Conservation (phyloP, 2,888 invertebrate species). For the Pteria penguin region DNA sequence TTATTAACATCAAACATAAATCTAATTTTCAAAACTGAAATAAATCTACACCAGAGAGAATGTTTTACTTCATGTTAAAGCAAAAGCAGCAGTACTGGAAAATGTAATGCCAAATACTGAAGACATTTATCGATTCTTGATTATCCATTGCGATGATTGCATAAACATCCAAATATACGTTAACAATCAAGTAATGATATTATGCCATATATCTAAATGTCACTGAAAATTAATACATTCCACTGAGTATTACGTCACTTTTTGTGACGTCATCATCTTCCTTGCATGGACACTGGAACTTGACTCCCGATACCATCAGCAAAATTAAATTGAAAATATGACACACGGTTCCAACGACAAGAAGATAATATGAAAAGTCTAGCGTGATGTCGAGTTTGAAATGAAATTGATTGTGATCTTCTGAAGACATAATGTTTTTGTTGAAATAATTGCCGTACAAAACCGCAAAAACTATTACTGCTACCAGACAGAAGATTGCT, state of each 20-base stretch:
- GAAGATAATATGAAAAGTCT: not conserved
- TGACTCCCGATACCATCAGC: not conserved
- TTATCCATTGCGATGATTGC: too few relatives aligned
- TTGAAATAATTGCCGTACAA: not conserved
- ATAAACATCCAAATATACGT: too few relatives aligned
- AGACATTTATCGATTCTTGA: too few relatives aligned
- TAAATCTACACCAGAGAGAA: too few relatives aligned
- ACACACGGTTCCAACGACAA: not conserved
- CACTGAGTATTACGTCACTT: not conserved
- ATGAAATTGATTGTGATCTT: not conserved
- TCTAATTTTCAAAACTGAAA: too few relatives aligned
- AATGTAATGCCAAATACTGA: too few relatives aligned
- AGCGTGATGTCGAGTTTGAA: not conserved
- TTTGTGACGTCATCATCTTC: not conserved
- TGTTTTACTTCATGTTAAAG: too few relatives aligned
- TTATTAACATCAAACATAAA: too few relatives aligned
- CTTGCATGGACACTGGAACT: not conserved
- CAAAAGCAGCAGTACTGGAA: too few relatives aligned
- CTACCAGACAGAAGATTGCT: not conserved
- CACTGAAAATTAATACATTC: not conserved
- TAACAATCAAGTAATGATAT: too few relatives aligned
- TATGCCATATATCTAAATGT: too few relatives aligned
- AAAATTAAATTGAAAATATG: not conserved
- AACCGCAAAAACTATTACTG: not conserved
- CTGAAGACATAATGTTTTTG: not conserved